Percentiles rank a stretch among this genome's conserved stretches.
Conservation (phyloP, 2,113 vertebrate genomes). For the Chionodraco myersi region DNA sequence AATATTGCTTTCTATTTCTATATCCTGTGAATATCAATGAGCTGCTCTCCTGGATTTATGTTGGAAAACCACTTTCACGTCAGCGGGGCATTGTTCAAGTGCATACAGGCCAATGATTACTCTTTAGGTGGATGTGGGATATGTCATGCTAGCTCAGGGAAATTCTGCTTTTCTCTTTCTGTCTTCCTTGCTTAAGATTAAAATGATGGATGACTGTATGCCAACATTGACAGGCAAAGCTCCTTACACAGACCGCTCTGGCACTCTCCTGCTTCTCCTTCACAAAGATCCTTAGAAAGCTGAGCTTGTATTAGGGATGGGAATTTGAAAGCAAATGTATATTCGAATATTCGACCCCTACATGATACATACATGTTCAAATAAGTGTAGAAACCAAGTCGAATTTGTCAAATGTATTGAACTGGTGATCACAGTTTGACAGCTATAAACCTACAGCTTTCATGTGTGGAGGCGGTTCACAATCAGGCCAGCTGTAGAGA, state of each 20-base stretch:
- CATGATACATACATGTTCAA: too few species aligned
- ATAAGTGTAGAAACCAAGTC: too few species aligned
- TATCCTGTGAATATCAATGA: constrained; percentile 64
- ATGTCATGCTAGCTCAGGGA: constrained; percentile 51
- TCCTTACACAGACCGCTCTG: constrained; percentile 51
- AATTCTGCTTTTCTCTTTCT: constrained; percentile 60
- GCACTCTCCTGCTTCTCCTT: constrained; percentile 40
- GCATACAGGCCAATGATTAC: constrained; percentile 37
- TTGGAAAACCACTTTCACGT: constrained; percentile 33
- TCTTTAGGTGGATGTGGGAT: constrained; percentile 45
- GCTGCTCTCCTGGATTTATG: constrained; percentile 36
- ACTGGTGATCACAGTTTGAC: too few species aligned
- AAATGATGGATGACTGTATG: constrained; percentile 73
- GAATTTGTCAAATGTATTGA: too few species aligned
- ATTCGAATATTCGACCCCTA: too few species aligned
- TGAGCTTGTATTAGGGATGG: constrained; percentile 9
- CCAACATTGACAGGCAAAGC: constrained; percentile 64
- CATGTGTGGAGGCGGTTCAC: too few species aligned
- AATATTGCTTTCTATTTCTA: constrained; percentile 49
- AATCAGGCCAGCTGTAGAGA: too few species aligned
- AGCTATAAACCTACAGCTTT: too few species aligned
- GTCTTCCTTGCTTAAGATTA: constrained; percentile 71
- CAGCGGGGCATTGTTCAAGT: constrained; percentile 42
- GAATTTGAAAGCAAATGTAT: too few species aligned
- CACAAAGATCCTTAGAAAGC: constrained; percentile 59